Base-by-base conservation (phyloP, 1,140 invertebrate species). In the Pteromalus puparum region DNA sequence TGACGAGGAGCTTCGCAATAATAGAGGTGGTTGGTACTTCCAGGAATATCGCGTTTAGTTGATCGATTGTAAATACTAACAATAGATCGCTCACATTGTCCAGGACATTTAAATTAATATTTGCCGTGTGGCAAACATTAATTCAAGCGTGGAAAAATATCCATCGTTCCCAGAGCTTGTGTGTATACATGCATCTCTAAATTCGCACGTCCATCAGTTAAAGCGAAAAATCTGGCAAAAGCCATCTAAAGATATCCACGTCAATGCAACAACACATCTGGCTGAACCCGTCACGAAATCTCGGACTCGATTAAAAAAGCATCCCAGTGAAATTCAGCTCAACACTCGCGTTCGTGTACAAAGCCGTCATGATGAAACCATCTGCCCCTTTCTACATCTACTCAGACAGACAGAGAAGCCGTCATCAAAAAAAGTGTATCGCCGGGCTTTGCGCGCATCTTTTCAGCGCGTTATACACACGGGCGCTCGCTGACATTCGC, bases 281-380 rank as follows among this genome's bases (percentile, higher is more conserved):
- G 7, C 53, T n/a, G 53, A 21, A 61, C 21, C 21, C 53, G 18
- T 61, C 53, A 9, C 53, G 1, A 61, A 61, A 61, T 61, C 53
- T 61, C 53, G 53, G 21, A n/a, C 53, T 61, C 53, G 53, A 61
- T 61, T 61, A 61, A 61, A 61, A 61, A 61, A 61, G 53, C 53
- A 61, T 61, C 53, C 53, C 21, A 61, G n/a, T n/a, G 53, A 61
- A 61, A 61, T 61, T n/a, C 53, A n/a, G 53, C 53, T 61, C 18
- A 61, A 61, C 21, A n/a, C 53, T 21, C 53, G 6, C 18, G 18
- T 6, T 61, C 53, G 21, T 21, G 21, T 6, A n/a, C 53, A 61
- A 61, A 61, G 53, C 53, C 53, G 21, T 61, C 53, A 61, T 61
- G 53, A 61, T 61, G 53, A 61, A 61, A 61, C 2, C 53, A 61